phyloP scores from a whole-genome alignment of 2,113 vertebrate genomes.

The Perca schrenkii region DNA sequence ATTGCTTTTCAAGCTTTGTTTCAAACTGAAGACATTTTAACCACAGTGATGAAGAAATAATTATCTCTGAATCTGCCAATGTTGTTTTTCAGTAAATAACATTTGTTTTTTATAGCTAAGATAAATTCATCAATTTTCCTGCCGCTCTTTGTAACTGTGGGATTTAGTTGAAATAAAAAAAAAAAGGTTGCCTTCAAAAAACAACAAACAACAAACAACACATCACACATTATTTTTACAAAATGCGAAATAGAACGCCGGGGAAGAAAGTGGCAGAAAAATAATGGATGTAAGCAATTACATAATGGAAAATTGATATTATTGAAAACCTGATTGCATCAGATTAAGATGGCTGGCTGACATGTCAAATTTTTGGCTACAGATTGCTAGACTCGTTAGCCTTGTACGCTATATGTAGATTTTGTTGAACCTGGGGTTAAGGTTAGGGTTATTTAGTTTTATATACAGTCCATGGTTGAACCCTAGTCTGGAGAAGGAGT shows the following conservation, averaged over 20 bases:
- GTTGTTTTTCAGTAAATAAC: conserved; percentile 18
- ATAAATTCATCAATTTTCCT: not conserved
- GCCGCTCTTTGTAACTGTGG: not conserved
- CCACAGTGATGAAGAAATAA: not conserved
- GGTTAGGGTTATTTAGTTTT: no score
- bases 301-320: not conserved
- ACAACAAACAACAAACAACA: conserved; percentile 29
- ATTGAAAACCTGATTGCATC: conserved; percentile 6
- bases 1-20: not conserved
- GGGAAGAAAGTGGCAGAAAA: conserved; percentile 10
- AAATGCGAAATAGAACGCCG: conserved; percentile 10
- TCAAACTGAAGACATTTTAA: not conserved
- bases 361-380: conserved; percentile 22
- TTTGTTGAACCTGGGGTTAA: not conserved
- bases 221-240: not conserved
- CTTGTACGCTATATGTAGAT: not conserved
- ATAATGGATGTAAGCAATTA: conserved; percentile 50
- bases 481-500: not conserved
- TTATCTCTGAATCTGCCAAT: conserved; percentile 5
- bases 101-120: conserved; percentile 8
- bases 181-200: conserved; percentile 11
- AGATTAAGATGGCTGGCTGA: conserved; percentile 14
- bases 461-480: not conserved
- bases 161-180: conserved; percentile 3
- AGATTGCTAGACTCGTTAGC: not conserved